Evolutionary conservation across 2,113 vertebrate species (phyloP).

Genomic region (Ammodytes dubius): DNA sequence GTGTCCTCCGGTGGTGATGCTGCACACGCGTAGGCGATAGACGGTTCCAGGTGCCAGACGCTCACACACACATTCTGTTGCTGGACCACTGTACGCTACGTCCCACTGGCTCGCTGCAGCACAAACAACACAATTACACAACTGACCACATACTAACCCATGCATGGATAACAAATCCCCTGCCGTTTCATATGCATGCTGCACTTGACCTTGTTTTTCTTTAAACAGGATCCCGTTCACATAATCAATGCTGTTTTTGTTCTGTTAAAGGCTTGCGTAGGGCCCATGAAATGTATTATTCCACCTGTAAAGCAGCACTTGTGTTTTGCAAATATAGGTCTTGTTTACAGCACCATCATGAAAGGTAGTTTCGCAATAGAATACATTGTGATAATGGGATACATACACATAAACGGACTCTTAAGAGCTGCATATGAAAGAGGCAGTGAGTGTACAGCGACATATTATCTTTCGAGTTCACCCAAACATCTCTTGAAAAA

Average conservation of each 20-base stretch:
- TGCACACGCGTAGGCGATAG: constrained; percentile 94
- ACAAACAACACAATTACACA: constrained; percentile 14
- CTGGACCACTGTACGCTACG: constrained; percentile 92
- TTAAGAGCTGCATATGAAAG: neutral
- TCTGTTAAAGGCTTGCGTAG: neutral
- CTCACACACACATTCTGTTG: constrained; percentile 90
- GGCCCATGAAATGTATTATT: constrained; percentile 9
- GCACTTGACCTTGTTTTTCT: neutral
- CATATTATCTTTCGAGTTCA: neutral
- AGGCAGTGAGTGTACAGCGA: no score
- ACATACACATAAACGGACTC: neutral
- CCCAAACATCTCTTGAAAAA: neutral
- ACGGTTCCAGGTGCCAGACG: constrained; percentile 93
- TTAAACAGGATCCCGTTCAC: constrained; percentile 19
- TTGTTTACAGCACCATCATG: neutral
- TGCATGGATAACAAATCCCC: neutral
- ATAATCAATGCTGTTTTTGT: constrained; percentile 3
- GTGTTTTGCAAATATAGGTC: constrained; percentile 11
- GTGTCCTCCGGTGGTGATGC: constrained; percentile 96
- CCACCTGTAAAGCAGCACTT: neutral
- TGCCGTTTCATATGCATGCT: neutral
- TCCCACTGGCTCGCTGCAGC: constrained; percentile 91
- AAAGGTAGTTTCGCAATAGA: neutral
- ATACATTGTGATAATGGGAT: neutral
- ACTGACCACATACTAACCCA: neutral